Base-by-base conservation (phyloP, 2,888 invertebrate species). In the Mimachlamys varia region DNA sequence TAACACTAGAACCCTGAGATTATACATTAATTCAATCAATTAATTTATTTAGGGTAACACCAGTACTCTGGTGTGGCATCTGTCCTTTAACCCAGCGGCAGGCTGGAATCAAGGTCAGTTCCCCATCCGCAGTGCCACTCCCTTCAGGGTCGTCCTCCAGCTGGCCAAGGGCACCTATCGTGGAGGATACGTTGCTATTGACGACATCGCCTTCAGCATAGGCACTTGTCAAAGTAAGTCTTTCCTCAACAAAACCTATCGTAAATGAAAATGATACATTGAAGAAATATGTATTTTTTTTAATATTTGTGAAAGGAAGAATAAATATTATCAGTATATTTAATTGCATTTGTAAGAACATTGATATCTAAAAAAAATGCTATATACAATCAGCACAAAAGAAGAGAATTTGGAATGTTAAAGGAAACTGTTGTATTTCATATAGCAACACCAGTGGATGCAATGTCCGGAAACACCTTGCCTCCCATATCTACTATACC, bases 91-190 rank as follows among this genome's bases (percentile, higher is more conserved):
- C 33, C 92, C 92, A 1, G 89, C 89, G 12, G 62, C 92, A 44
- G 91, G 91, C 3, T 96, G 96, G 96, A 62, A 90, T 12, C 94
- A 95, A 89, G 95, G 94, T 37, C 95, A 96, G 91, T 94, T 95
- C 76, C 92, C 94, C 17, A 92, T 95, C 37, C 90, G 90, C 58
- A 94, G 93, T 89, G 89, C 90, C n/a, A 91, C 90, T n/a, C 90
- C 93, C 88, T 96, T 94, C 92, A 92, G 92, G 49, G 33, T 96
- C 12, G 90, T 93, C 62, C 92, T 96, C 76, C 94, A 94, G 49
- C 93, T 94, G 13, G 90, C 91, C 13, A 91, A 93, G 19, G 92
- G 92, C 0, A 94, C 93, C 0, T 91, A 93, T 7, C 90, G 90
- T 12, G 91, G 88, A 12, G 95, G 96, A 0, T 95, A 94, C 90